Evolutionary conservation across 2,888 invertebrate genomes (phyloP), one percentile per base, ranked within the genome.

Genomic region (Hipparchia semele): DNA sequence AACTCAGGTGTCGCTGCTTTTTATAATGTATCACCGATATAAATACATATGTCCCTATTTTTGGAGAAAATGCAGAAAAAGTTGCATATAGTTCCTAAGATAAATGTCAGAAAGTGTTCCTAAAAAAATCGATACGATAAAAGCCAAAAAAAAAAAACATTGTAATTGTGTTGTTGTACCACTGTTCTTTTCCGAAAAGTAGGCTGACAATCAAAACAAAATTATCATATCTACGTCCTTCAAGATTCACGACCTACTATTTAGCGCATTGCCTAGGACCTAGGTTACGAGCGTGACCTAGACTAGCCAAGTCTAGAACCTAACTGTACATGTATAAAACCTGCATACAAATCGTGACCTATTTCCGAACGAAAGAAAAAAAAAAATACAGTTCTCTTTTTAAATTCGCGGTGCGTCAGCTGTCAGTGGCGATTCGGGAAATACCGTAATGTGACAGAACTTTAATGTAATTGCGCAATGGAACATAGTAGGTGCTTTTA

Each of bases 351-450:
- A 88, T 83, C 79, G 76, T 84, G 87, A 85, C 88, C 89, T 81
- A 85, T 85, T 81, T 86, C 6, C 51, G 56, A 46, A 33, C 62
- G 39, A 45, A 62, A 39, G 51, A 83, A 83, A 83, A 82, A 80
- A n/a, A n/a, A 80, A 39, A 39, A 80, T 81, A 86, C 85, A 84
- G 86, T 85, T 69, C 62, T 86, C 84, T 83, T 89, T 91, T 86
- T 85, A 89, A 90, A 92, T 91, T 91, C 90, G 88, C 91, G 86
- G 82, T 85, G 81, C 86, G 84, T 77, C 77, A 71, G 56, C 77
- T 80, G 80, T 74, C 75, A 77, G 75, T 77, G 78, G 79, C 78
- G 74, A 53, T 75, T 73, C 56, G 66, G 76, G 75, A 75, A 78
- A 77, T 77, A 80, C 80, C 78, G 80, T 79, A 79, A 76, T 62